These are phyloP conservation scores for Dryobotodes eremita DNA, from an alignment of 2,888 invertebrate genomes.

Conservation along the genomic window DNA sequence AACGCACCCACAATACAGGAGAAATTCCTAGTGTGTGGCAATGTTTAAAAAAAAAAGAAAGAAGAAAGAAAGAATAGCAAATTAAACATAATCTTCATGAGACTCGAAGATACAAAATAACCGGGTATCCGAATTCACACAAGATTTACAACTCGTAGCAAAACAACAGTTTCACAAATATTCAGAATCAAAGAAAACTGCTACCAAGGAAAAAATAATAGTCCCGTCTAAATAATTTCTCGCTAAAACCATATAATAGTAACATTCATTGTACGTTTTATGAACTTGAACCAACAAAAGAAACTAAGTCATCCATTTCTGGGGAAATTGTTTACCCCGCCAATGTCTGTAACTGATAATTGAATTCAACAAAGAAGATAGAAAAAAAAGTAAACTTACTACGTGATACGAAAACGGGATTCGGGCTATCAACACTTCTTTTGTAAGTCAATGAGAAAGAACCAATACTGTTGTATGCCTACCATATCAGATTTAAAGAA, in stretches of 20 bases:
- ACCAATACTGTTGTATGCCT: conserved; percentile 65
- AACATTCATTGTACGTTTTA: conserved; percentile 64
- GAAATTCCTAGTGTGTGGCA: too few species aligned
- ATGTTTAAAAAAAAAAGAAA: too few species aligned
- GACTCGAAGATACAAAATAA: background rate
- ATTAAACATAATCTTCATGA: background rate
- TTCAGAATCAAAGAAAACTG: conserved; percentile 7
- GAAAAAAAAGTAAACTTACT: conserved; percentile 86
- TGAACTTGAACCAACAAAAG: conserved; percentile 65
- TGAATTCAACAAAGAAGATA: conserved; percentile 87
- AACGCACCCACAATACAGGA: too few species aligned
- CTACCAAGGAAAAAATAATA: conserved; percentile 14
- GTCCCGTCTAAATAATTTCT: conserved; percentile 35
- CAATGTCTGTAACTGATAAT: conserved; percentile 83
- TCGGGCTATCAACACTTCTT: conserved; percentile 81
- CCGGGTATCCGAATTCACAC: background rate
- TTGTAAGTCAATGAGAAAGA: conserved; percentile 83
- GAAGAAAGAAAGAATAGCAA: too few species aligned
- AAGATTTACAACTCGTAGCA: background rate
- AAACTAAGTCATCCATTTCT: conserved; percentile 73
- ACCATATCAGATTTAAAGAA: conserved; percentile 61
- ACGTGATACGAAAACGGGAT: conserved; percentile 86
- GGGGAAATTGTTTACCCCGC: conserved; percentile 76
- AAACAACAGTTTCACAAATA: conserved; percentile 18
- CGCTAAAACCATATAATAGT: conserved; percentile 39